Evolutionary conservation across 2,113 vertebrate species (phyloP), one percentile per base, ranked within the genome.

Genomic region (Callipepla californica): DNA sequence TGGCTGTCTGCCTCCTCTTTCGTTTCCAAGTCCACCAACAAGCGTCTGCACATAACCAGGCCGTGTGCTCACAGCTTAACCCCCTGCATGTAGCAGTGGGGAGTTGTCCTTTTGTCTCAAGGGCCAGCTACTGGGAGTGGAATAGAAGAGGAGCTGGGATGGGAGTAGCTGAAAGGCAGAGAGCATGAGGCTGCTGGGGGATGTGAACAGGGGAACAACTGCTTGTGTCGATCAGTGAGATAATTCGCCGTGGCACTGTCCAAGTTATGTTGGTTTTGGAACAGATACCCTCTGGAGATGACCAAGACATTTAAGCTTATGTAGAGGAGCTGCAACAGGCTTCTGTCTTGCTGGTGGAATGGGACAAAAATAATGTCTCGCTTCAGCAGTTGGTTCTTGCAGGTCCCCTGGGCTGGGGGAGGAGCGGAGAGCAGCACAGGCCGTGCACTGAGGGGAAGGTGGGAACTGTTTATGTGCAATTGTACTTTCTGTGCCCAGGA

Each of bases 401-500:
- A 1, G 23, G 26, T 32, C 32, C 17, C 44, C 58, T 32, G 28
- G 44, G 44, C 57, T 62, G 34, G 19, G n/a, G 44, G 44, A 30
- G 25, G 34, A 48, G 23, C 44, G 28, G 40, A n/a, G 9, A 47
- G 18, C n/a, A 32, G 40, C 21, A 9, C 53, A 69, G 55, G 34
- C 50, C 1, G 1, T 69, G 70, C 0, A 0, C 45, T 19, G 51
- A 36, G 47, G 44, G 42, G 19, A 51, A 62, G 58, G 55, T 16
- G 18, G 63, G 38, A 80, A 48, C 57, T 87, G 38, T 86, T 78
- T 80, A 11, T 70, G 15, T 80, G 10, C 18, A 22, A 32, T 51
- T 0, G 0, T 36, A 6, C 7, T 90, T 51, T 17, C 4, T 63
- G 65, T 75, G 72, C 51, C 61, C 17, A 5, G 59, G 61, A 36